These are phyloP conservation scores for Pristionchus arcanus DNA, from an alignment of 2,888 invertebrate genomes.

Conservation along the genomic window DNA sequence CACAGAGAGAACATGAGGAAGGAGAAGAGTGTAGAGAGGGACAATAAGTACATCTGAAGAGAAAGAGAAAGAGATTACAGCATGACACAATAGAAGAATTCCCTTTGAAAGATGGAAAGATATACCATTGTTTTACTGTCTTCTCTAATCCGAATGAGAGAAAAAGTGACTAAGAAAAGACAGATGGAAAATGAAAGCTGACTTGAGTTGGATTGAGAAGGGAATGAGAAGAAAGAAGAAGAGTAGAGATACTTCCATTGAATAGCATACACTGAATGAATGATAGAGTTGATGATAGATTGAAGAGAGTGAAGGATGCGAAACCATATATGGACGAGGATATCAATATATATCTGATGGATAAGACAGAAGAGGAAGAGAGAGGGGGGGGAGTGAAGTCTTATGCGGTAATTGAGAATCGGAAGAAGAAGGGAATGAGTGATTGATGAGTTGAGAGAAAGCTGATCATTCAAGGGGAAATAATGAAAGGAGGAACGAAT, in stretches of 20 bases:
- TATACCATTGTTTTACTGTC: neutral
- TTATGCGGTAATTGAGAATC: slow-evolving; percentile 38
- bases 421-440: slow-evolving; percentile 36
- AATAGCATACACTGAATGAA: slow-evolving; percentile 13
- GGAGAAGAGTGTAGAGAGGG: neutral
- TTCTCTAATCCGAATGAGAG: slow-evolving; percentile 1
- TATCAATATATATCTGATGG: slow-evolving; percentile 19
- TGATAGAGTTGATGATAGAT: no score
- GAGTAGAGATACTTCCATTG: slow-evolving; percentile 13
- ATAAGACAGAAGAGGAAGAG: neutral
- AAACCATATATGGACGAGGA: slow-evolving; percentile 34
- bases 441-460: slow-evolving; percentile 44
- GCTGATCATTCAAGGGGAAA: slow-evolving; percentile 31
- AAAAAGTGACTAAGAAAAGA: neutral
- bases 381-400: neutral
- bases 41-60: slow-evolving; percentile 14
- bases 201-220: neutral
- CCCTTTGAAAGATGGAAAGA: neutral
- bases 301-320: neutral
- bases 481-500: slow-evolving; percentile 38
- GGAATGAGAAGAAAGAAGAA: neutral
- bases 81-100: neutral
- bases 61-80: slow-evolving; percentile 6
- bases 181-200: neutral
- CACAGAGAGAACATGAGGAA: neutral